phyloP scores from a whole-genome alignment of 2,888 invertebrate species.

The Pyrgus malvae region DNA sequence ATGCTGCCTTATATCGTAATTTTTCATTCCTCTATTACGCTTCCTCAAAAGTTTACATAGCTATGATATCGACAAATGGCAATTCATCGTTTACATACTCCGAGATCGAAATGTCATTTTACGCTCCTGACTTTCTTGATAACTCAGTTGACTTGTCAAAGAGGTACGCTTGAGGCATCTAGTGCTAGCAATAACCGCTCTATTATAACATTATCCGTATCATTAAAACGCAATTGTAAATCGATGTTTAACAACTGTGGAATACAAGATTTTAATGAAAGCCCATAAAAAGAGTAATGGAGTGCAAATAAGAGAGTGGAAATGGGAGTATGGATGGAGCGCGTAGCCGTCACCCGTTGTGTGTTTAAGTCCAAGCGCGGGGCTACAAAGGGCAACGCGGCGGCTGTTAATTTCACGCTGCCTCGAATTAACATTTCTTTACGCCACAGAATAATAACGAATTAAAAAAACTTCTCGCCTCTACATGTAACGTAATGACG shows the following conservation, averaged over 20 bases:
- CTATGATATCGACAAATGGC: no score
- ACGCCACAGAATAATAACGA: conserved; percentile 82
- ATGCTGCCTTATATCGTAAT: no score
- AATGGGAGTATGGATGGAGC: conserved; percentile 61
- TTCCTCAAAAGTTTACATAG: no score
- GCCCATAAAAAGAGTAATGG: conserved; percentile 70
- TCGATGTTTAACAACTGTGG: conserved; percentile 71
- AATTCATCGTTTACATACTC: neutral
- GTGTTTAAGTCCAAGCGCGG: conserved; percentile 78
- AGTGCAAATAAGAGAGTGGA: conserved; percentile 76
- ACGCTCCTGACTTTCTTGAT: conserved; percentile 1
- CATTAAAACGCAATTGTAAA: conserved; percentile 58
- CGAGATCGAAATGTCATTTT: neutral
- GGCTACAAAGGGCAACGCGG: conserved; percentile 75
- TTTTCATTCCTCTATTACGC: no score
- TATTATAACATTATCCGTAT: conserved; percentile 23
- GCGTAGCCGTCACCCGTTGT: conserved; percentile 78
- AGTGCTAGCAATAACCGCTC: conserved; percentile 14
- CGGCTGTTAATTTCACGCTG: conserved; percentile 83
- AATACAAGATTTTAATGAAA: conserved; percentile 68
- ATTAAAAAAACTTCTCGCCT: conserved; percentile 72
- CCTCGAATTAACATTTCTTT: conserved; percentile 83
- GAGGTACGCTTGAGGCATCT: neutral
- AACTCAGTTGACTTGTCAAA: conserved; percentile 4
- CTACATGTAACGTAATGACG: conserved; percentile 78